These are phyloP conservation scores for Xenus cinereus DNA, from an alignment of 2,113 vertebrate species.

Conservation along the genomic window DNA sequence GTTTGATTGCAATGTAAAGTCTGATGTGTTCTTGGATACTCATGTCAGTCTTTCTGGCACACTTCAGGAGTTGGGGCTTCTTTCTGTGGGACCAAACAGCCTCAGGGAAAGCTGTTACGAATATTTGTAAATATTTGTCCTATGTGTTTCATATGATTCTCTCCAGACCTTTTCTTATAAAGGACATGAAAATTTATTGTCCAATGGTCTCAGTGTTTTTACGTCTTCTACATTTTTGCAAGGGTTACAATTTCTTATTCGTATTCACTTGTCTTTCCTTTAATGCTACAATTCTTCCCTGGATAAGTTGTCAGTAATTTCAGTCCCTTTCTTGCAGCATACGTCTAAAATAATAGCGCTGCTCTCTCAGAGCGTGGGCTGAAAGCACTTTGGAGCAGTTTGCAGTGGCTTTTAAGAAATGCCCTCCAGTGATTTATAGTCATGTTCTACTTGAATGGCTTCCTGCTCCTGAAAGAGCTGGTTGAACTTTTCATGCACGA, in stretches of 20 bases:
- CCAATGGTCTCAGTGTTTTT: not conserved
- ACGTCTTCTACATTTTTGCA: not conserved
- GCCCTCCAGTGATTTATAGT: not conserved
- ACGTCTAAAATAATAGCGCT: not conserved
- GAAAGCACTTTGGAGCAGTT: not conserved
- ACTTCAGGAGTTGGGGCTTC: not conserved
- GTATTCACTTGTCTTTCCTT: not conserved
- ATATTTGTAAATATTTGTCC: not conserved
- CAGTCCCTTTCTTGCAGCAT: not conserved
- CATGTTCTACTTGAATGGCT: not conserved
- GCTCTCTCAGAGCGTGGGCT: not conserved
- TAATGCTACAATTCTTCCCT: not conserved
- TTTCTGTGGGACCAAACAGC: not conserved
- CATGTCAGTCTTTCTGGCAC: not conserved
- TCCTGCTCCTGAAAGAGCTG: not conserved
- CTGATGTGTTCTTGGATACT: not conserved
- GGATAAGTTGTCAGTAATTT: not conserved
- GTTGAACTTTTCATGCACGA: not conserved
- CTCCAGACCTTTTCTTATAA: not conserved
- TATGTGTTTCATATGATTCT: not conserved
- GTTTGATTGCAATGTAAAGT: not conserved
- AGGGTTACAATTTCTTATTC: not conserved
- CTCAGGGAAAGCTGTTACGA: not conserved
- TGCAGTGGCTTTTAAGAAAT: constrained; percentile 22
- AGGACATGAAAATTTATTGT: not conserved